phyloP scores from a whole-genome alignment of 53 echinoderm and acorn worm species.

The Zoroaster sp. region DNA sequence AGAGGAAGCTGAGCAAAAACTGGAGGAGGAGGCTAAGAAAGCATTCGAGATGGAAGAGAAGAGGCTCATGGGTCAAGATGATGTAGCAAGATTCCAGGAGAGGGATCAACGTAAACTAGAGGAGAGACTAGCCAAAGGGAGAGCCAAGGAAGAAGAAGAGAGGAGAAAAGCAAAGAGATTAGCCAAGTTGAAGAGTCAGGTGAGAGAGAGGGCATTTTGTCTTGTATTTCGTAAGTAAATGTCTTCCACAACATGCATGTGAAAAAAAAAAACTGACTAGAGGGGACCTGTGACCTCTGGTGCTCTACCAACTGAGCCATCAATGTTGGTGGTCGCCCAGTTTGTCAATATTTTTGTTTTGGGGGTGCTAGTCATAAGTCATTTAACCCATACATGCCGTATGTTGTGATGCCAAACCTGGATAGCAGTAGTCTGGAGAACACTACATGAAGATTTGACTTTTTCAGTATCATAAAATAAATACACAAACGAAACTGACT shows the following conservation, averaged over 20 bases:
- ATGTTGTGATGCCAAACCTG: too few species aligned
- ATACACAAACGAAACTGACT: too few species aligned
- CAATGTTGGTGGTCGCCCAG: too few species aligned
- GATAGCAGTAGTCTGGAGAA: too few species aligned
- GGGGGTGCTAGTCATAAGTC: too few species aligned
- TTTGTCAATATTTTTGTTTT: too few species aligned
- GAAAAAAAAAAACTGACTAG: too few species aligned
- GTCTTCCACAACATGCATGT: neutral
- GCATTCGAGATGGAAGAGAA: slow-evolving; percentile 73
- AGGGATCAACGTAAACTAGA: slow-evolving; percentile 75
- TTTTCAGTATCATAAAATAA: too few species aligned
- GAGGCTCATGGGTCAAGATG: slow-evolving; percentile 53
- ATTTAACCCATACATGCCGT: too few species aligned
- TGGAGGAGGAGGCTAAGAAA: slow-evolving; percentile 52
- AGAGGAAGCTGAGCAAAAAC: slow-evolving; percentile 58
- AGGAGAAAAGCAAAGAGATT: slow-evolving; percentile 75
- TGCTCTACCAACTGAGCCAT: too few species aligned
- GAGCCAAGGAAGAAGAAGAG: slow-evolving; percentile 74
- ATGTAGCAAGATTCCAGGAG: slow-evolving; percentile 81
- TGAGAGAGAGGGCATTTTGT: slow-evolving; percentile 5
- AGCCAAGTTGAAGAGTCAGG: slow-evolving; percentile 86
- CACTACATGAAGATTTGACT: too few species aligned
- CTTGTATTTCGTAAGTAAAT: neutral
- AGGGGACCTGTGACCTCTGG: too few species aligned
- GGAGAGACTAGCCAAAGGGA: slow-evolving; percentile 72